Evolutionary conservation across 1,140 invertebrate species (phyloP), one percentile per base, ranked within the genome.

Genomic region (Atopsyche davidsoni): DNA sequence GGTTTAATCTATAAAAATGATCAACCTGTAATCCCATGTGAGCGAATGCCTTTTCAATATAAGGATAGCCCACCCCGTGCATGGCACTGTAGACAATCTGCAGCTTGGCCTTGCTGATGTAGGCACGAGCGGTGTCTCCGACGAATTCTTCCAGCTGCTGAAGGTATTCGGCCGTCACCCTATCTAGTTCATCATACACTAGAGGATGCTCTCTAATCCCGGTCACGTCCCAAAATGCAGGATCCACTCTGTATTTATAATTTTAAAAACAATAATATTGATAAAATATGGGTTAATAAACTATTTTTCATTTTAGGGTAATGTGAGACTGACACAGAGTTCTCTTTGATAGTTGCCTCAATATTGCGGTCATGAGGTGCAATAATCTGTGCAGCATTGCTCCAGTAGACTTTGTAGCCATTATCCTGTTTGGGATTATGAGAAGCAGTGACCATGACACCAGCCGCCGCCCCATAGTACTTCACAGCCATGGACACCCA

Each of bases 401-500:
- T 72, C 86, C 93, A 96, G 66, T 97, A 98, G 3, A 97, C 92
- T 77, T 99, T 99, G 65, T 98, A 99, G 3, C 97, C 97, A 72
- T 99, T 99, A 65, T 99, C 96, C 41, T 98, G 85, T 72, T 97
- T 98, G 0, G 96, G 96, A 76, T 99, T 99, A 60, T 99, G 96
- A 0, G 95, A 98, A 0, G 97, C 96, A 11, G 97, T 99, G 0
- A 99, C 81, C 92, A 98, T 95, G 4, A 98, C 79, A 3, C 95
- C 95, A 41, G 82, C 85, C 3, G 80, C 79, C 46, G 83, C 85
- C 19, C 81, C 79, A 22, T 81, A 82, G 51, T 81, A 72, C 10
- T 72, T 65, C 3, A 95, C 84, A 2, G 79, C 76, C 71, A 86
- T 98, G 0, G 96, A 85, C 32, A 99, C 84, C 64, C 96, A 90